phyloP scores from a whole-genome alignment of 2,888 invertebrate species.

The Amblyjoppa fuscipennis region DNA sequence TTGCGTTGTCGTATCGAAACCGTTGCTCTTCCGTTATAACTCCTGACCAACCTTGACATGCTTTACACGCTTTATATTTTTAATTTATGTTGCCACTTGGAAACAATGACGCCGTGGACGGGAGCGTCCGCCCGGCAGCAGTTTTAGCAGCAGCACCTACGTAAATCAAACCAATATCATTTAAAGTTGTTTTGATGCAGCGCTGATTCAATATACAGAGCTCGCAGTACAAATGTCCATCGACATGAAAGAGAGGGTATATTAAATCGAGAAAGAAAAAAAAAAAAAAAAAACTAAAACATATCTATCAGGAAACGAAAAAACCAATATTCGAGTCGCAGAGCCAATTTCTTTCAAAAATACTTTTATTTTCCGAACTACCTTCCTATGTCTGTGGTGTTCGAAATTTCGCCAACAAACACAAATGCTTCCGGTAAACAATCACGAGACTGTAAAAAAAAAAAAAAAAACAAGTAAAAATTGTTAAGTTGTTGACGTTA shows the following conservation, averaged over 20 bases:
- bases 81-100: constrained; percentile 77
- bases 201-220: constrained; percentile 3
- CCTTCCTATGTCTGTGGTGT: constrained; percentile 19
- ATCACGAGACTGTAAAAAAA: constrained; percentile 22
- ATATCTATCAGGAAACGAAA: constrained; percentile 16
- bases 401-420: constrained; percentile 6
- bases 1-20: constrained; percentile 36
- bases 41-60: constrained; percentile 73
- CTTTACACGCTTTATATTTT: constrained; percentile 73
- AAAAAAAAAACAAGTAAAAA: background rate
- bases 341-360: background rate
- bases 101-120: constrained; percentile 67
- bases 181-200: constrained; percentile 24
- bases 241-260: constrained; percentile 9
- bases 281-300: constrained; percentile 19
- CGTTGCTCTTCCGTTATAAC: constrained; percentile 38
- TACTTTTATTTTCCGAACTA: constrained; percentile 4
- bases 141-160: background rate
- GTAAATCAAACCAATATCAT: constrained; percentile 34
- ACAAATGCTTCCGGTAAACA: constrained; percentile 24
- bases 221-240: constrained; percentile 6
- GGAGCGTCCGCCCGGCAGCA: constrained; percentile 11
- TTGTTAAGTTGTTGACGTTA: constrained; percentile 15
- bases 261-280: constrained; percentile 18
- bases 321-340: background rate